Evolutionary conservation across 2,797 vertebrate species (phyloP).

Genomic region (Uromys caudimaculatus): DNA sequence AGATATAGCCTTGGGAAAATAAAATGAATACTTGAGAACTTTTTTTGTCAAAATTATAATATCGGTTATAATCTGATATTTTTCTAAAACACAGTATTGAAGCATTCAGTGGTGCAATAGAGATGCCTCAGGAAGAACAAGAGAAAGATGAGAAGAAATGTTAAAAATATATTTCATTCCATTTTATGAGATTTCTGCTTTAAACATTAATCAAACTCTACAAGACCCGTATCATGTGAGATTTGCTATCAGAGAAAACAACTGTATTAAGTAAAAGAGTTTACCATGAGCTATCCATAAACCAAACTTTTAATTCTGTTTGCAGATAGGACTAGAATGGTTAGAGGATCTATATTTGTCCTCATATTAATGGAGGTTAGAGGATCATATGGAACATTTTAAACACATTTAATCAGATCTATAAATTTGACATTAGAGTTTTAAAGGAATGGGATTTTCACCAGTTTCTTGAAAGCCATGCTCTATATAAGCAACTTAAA

Average conservation of each 20-base stretch:
- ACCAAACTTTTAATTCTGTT: slow-evolving; percentile 9
- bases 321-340: neutral
- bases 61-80: neutral
- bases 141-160: neutral
- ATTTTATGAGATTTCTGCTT: slow-evolving; percentile 16
- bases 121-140: neutral
- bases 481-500: neutral
- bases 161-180: neutral
- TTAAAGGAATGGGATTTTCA: neutral
- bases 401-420: slow-evolving; percentile 20
- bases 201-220: neutral
- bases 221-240: neutral
- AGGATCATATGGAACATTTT: neutral
- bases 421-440: slow-evolving; percentile 2
- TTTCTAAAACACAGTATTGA: neutral
- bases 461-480: neutral
- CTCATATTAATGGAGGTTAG: neutral
- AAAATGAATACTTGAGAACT: neutral
- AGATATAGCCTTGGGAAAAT: neutral
- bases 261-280: slow-evolving; percentile 20
- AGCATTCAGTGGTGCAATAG: neutral
- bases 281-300: neutral
- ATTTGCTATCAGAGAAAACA: slow-evolving; percentile 42
- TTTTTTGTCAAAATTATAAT: neutral
- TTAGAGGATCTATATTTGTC: neutral